Evolutionary conservation across 2,888 invertebrate genomes (phyloP), one percentile per base, ranked within the genome.

Genomic region (Palloptera scutellata): DNA sequence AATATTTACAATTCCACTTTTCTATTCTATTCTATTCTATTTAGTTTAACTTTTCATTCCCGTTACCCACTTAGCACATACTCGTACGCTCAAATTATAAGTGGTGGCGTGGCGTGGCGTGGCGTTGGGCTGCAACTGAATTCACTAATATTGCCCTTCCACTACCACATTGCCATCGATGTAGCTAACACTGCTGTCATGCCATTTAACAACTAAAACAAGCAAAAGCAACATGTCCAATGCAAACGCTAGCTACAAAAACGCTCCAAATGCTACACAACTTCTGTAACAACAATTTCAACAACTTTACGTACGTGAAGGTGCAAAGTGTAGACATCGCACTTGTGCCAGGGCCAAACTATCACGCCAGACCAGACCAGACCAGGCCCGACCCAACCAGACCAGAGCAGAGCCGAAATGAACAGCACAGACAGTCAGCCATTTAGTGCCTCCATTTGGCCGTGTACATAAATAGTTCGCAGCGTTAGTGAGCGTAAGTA

Each of bases 251-350:
- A 61, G 42, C 30, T 67, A 48, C 57, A 52, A 30, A 62, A 67
- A 55, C 41, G 51, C 17, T 20, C 58, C 65, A 64, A 62, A 30
- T 30, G 30, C 6, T 30, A 30, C 13, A 30, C 17, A 57, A 57
- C n/a, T 15, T 48, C n/a, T 40, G 45, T 9, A 43, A 53, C 43
- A 62, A 64, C 60, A 67, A 52, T 59, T 69, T 48, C 65, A 57
- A 63, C 69, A 72, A 70, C 67, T 72, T 70, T 65, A 66, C 65
- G 70, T 70, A 72, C 72, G 72, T 54, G 65, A 70, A 68, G 68
- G 68, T 72, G 70, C 68, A 70, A 70, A 30, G 30, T 67, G 70
- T 69, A 72, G 67, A 70, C 68, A 68, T 68, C 64, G 45, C 71
- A 70, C 70, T 71, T 71, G 70, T 71, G 70, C 62, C 70, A 66